Base-by-base conservation (phyloP, 2,888 invertebrate genomes). In the Cerastoderma edule region DNA sequence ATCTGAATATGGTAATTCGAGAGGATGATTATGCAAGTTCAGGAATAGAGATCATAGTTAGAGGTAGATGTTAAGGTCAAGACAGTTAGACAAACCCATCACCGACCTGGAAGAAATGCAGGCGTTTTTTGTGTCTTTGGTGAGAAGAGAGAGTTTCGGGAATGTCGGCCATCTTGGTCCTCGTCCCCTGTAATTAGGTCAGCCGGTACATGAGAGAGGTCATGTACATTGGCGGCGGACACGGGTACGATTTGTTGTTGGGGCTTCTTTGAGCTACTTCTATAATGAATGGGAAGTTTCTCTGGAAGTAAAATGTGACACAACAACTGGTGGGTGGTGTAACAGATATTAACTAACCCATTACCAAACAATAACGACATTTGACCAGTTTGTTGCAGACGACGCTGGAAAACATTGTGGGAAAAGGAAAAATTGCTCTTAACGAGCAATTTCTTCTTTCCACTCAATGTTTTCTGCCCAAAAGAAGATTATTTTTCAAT, bases 241-340 rank as follows among this genome's bases (percentile, higher is more conserved):
- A 82, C 78, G 30, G 87, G 85, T 30, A 81, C 83, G 22, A 87
- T 80, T 76, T 84, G 87, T 75, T 84, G 87, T 56, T 78, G 78
- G 32, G 71, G 66, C 30, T 67, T 68, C 80, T 85, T 88, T 68
- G 83, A 83, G 74, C 77, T 83, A 73, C 83, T 85, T 56, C 89
- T 81, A 75, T 84, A 87, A 78, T 89, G 89, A 67, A 89, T 89
- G 16, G 89, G 89, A 64, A 89, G 85, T 80, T 89, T 89, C 76
- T 89, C 89, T 89, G 85, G 71, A 87, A 87, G 56, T 53, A 76
- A 83, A 78, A 73, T 56, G 71, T 67, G 44, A 60, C 60, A 60
- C 33, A 60, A 56, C 30, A 0, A 48, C 48, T 48, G 46, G 27
- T n/a, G 66, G 30, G 32, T 30, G 48, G 56, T 30, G 28, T 10